A percentile compares a stretch with the other conserved stretches of the same genome.
These are phyloP conservation scores for Dorcus hopei DNA, from an alignment of 2,888 invertebrate species.

Conservation along the genomic window DNA sequence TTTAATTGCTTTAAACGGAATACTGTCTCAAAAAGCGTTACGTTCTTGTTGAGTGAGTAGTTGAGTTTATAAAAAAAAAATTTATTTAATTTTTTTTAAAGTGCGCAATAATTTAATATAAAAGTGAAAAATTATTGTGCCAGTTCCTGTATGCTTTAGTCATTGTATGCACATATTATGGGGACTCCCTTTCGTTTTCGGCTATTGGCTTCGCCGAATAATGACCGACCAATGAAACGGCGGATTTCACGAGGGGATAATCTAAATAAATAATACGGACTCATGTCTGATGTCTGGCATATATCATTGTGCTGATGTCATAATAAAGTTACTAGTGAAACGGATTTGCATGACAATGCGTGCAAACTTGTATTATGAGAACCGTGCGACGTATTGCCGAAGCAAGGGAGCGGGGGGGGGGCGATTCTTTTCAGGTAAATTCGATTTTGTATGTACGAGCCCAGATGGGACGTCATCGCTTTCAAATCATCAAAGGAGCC, in stretches of 20 bases:
- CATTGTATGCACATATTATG: too few species aligned
- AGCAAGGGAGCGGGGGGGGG: neutral
- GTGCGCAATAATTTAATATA: neutral
- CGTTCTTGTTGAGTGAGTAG: neutral
- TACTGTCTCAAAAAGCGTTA: neutral
- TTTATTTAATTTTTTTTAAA: neutral
- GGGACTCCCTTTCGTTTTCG: constrained; percentile 3
- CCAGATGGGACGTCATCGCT: too few species aligned
- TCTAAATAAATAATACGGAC: constrained; percentile 24
- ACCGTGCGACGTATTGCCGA: neutral
- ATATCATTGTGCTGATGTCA: constrained; percentile 25
- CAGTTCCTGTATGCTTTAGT: too few species aligned
- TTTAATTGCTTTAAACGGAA: neutral
- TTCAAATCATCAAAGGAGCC: neutral
- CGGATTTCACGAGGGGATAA: constrained; percentile 14
- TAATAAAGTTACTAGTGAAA: constrained; percentile 20
- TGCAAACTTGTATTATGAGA: neutral
- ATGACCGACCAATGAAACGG: constrained; percentile 19
- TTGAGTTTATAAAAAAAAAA: too few species aligned
- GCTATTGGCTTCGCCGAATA: constrained; percentile 17
- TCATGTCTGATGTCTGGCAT: constrained; percentile 17
- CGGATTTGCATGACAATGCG: constrained; percentile 21
- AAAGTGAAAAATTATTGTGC: too few species aligned
- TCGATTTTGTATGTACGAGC: neutral
- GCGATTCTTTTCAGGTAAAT: neutral